Evolutionary conservation across 23 tunicate species (phyloP).

Genomic region (Halocynthia aurantium): DNA sequence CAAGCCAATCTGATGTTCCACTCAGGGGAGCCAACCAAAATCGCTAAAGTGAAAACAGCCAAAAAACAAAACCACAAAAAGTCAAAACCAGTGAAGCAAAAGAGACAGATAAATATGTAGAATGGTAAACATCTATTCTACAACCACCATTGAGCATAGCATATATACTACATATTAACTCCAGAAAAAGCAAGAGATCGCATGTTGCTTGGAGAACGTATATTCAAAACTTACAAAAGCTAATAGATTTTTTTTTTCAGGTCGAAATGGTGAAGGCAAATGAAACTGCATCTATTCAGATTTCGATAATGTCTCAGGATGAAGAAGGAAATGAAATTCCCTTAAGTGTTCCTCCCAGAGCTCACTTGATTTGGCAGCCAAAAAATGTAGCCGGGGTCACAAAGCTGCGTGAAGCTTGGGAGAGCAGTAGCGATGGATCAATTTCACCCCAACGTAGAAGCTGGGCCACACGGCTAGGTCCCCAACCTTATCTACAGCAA

Average conservation of each 20-base stretch:
- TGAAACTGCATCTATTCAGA: constrained; percentile 22
- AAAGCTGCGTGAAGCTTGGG: constrained; percentile 78
- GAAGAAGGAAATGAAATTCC: constrained; percentile 89
- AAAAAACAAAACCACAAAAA: too few relatives aligned
- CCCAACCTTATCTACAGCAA: constrained; percentile 6
- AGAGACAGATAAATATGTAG: too few relatives aligned
- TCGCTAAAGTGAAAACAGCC: too few relatives aligned
- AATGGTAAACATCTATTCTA: too few relatives aligned
- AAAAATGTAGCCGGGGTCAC: constrained; percentile 78
- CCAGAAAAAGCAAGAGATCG: too few relatives aligned
- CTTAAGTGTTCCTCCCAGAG: constrained; percentile 60
- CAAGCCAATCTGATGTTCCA: too few relatives aligned
- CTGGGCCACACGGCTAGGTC: constrained; percentile 29
- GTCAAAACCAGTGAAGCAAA: too few relatives aligned
- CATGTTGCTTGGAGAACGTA: too few relatives aligned
- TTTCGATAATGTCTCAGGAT: constrained; percentile 74
- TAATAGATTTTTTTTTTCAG: not conserved
- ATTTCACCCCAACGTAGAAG: constrained; percentile 12
- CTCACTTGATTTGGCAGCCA: constrained; percentile 72
- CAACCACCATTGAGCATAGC: too few relatives aligned
- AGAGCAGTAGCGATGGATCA: constrained; percentile 20
- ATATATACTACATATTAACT: too few relatives aligned
- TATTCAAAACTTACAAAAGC: too few relatives aligned
- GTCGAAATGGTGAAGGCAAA: constrained; percentile 20
- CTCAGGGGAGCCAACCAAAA: too few relatives aligned